phyloP scores from a whole-genome alignment of 2,797 vertebrate species.

The Arnoldichthys spilopterus region DNA sequence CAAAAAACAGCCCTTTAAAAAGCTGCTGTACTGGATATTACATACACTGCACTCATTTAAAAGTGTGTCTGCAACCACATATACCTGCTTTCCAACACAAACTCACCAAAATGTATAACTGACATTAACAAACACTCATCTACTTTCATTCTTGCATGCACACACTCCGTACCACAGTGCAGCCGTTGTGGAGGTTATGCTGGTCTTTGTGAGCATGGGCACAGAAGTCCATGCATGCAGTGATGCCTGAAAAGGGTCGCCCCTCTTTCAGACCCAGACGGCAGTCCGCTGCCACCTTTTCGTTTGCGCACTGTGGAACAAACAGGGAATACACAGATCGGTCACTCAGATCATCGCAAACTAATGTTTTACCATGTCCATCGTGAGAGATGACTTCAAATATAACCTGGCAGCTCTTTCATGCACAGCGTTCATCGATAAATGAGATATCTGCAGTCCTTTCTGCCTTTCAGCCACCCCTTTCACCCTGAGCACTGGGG shows the following conservation, averaged over 20 bases:
- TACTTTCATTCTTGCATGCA: not conserved
- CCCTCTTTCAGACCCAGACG: slow-evolving; percentile 93
- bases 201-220: slow-evolving; percentile 99
- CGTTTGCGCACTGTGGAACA: slow-evolving; percentile 83
- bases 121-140: not conserved
- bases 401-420: not conserved
- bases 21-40: too few relatives aligned
- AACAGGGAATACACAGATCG: not conserved
- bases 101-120: too few relatives aligned
- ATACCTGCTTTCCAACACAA: too few relatives aligned
- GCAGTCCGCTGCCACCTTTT: slow-evolving; percentile 88
- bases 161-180: slow-evolving; percentile 87
- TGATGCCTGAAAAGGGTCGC: slow-evolving; percentile 94
- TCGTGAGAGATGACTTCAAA: not conserved
- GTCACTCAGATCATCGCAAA: not conserved
- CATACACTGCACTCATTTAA: too few relatives aligned
- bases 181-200: slow-evolving; percentile 97
- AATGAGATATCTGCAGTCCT: not conserved
- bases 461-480: not conserved
- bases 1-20: too few relatives aligned
- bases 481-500: too few relatives aligned
- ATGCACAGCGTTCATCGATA: not conserved
- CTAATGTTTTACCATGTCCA: not conserved
- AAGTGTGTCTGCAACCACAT: too few relatives aligned
- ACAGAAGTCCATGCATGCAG: slow-evolving; percentile 98